Base-by-base conservation (phyloP, 2,888 invertebrate genomes). In the Myathropa florea region DNA sequence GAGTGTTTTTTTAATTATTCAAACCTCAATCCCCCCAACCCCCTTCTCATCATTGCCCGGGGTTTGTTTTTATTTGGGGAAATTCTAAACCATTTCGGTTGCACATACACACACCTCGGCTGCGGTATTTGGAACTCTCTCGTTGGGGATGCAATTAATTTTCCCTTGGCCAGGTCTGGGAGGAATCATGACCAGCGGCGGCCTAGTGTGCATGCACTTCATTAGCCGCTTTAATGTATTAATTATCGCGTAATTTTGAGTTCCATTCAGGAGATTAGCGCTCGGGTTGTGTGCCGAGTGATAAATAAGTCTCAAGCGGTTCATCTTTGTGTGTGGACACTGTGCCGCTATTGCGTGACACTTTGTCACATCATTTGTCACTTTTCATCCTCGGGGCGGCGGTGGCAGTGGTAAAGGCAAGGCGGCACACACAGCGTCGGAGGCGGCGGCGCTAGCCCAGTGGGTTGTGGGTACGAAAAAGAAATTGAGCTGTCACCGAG, bases 331-430 rank as follows among this genome's bases (percentile, higher is more conserved):
- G 60, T 64, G 64, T 6, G 30, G 28, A 30, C 21, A 63, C 36
- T 12, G 63, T 63, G 46, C 64, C 65, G 70, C 77, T 53, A 73
- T 55, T 60, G 82, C 70, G 64, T 86, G 85, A 86, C 85, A 86
- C 70, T 78, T 81, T 85, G 77, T 81, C 82, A 78, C 82, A 86
- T 86, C 85, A 82, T 86, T 86, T 86, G 85, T 86, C 85, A 82
- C 80, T 80, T 84, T 81, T 75, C n/a, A 72, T 61, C 30, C 10
- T 64, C 9, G 1, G 24, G 28, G 18, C 26, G 12, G 14, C 7
- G 64, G 12, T 12, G 39, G 21, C 55, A 46, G 24, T 64, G 46
- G 57, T 57, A 2, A 53, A 12, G 12, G 12, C 2, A 1, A 9
- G 30, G 9, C 10, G 1, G 30, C 30, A 30, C 33, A 33, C 33